Evolutionary conservation across 2,888 invertebrate species (phyloP).

Genomic region (Leptopilina drosophilae): DNA sequence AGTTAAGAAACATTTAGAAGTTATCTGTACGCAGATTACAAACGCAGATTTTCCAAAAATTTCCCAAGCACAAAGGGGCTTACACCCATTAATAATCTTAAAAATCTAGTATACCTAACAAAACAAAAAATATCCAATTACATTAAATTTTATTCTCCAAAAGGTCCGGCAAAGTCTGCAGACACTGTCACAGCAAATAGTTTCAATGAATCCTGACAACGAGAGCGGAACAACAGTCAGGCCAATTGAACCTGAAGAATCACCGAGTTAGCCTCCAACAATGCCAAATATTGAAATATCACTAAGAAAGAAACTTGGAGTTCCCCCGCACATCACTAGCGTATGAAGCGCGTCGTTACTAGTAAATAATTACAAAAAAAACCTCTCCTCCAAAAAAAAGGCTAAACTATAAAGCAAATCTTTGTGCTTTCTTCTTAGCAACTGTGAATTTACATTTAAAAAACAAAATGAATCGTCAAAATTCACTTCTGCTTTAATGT

Average conservation of each 20-base stretch:
- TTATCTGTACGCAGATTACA: no score
- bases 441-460: constrained; percentile 1
- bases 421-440: background rate
- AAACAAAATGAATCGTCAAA: constrained; percentile 35
- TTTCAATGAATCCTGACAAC: constrained; percentile 66
- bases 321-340: constrained; percentile 68
- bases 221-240: constrained; percentile 59
- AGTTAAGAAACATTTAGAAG: no score
- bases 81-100: no score
- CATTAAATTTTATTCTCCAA: constrained; percentile 25
- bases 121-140: background rate
- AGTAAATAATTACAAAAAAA: constrained; percentile 39
- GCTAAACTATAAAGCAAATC: no score
- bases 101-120: no score
- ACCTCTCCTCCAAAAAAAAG: no score
- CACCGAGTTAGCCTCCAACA: constrained; percentile 71
- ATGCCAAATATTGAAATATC: constrained; percentile 59
- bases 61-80: no score
- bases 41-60: no score
- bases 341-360: constrained; percentile 66
- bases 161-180: constrained; percentile 90
- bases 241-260: constrained; percentile 67
- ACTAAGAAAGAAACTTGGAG: constrained; percentile 62
- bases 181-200: constrained; percentile 83
- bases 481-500: constrained; percentile 49